Evolutionary conservation across 2,113 vertebrate genomes (phyloP).

Genomic region (Marcusenius ussheri): DNA sequence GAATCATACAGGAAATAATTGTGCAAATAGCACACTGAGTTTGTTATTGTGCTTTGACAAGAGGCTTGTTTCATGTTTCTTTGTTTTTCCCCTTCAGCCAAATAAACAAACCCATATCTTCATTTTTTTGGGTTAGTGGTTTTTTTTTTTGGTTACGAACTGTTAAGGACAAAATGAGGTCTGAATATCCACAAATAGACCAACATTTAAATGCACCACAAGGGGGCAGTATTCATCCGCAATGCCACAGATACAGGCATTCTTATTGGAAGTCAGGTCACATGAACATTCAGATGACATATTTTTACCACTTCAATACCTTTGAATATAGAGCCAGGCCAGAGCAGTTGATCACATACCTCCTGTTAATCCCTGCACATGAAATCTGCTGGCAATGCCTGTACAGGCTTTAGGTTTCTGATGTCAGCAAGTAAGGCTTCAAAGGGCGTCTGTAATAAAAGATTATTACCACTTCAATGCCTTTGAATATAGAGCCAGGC

Average conservation of each 20-base stretch:
- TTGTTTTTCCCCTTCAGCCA: constrained; percentile 49
- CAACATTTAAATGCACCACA: background rate
- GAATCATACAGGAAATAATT: constrained; percentile 38
- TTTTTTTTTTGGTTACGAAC: background rate
- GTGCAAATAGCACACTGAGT: constrained; percentile 46
- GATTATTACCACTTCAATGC: background rate
- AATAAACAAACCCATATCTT: constrained; percentile 55
- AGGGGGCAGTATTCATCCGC: background rate
- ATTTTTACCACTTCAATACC: background rate
- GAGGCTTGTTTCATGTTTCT: constrained; percentile 33
- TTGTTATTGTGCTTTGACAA: constrained; percentile 47
- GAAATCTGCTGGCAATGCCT: background rate
- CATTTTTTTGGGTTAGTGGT: background rate
- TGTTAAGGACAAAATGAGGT: background rate
- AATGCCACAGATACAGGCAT: background rate
- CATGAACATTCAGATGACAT: background rate
- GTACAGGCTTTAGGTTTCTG: background rate
- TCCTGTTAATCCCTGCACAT: background rate
- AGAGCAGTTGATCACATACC: background rate
- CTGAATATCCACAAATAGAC: background rate
- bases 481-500: background rate
- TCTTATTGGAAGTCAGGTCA: background rate
- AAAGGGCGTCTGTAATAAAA: background rate
- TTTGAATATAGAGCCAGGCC: background rate
- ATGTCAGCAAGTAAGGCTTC: background rate